Evolutionary conservation across 2,797 vertebrate genomes (phyloP).

Genomic region (Atherinosoma microstoma): DNA sequence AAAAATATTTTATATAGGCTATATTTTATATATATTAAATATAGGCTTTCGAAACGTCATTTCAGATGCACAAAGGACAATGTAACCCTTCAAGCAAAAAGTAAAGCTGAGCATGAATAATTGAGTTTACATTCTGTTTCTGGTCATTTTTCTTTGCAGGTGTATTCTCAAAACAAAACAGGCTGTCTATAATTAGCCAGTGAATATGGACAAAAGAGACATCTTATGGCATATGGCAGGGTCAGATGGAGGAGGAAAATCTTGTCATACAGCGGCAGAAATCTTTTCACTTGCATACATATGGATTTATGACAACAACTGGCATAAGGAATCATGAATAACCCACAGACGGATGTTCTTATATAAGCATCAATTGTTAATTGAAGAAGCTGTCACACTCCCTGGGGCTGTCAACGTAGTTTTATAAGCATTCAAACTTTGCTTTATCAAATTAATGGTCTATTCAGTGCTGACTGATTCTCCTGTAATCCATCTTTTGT

Average conservation of each 20-base stretch:
- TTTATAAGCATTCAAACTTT: constrained; percentile 71
- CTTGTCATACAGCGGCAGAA: constrained; percentile 69
- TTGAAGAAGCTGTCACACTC: constrained; percentile 79
- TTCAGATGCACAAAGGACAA: not conserved
- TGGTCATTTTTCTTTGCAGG: constrained; percentile 53
- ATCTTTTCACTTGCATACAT: constrained; percentile 73
- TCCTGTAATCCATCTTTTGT: constrained; percentile 66
- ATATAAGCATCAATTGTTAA: constrained; percentile 78
- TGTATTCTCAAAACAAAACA: constrained; percentile 52
- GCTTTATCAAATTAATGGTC: constrained; percentile 77
- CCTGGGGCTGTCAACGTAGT: constrained; percentile 70
- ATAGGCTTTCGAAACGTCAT: constrained; percentile 3
- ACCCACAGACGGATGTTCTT: constrained; percentile 74
- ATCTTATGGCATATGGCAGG: constrained; percentile 72
- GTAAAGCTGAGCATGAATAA: constrained; percentile 24
- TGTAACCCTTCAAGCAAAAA: not conserved
- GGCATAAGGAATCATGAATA: constrained; percentile 73
- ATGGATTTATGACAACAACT: constrained; percentile 78
- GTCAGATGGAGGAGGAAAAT: constrained; percentile 70
- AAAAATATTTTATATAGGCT: too few species aligned
- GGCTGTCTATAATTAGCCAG: constrained; percentile 62
- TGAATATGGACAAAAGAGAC: constrained; percentile 67
- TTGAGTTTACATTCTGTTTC: constrained; percentile 30
- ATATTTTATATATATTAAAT: too few species aligned
- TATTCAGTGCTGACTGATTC: constrained; percentile 63